These are phyloP conservation scores for Nycticebus coucang DNA, from an alignment of 2,113 vertebrate species.

Conservation along the genomic window DNA sequence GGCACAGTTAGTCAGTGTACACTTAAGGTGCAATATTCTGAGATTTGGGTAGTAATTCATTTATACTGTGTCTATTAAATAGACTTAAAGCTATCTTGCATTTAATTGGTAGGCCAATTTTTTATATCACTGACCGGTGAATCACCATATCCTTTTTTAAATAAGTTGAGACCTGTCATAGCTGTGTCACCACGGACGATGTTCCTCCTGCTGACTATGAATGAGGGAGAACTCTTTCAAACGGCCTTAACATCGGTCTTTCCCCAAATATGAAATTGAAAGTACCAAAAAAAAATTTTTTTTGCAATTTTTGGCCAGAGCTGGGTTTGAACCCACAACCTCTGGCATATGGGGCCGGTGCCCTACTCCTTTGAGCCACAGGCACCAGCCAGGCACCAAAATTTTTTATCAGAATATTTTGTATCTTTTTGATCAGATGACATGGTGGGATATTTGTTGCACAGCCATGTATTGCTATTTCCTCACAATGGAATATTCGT, in stretches of 20 bases:
- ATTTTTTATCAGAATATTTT: not conserved
- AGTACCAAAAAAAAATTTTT: too few species aligned
- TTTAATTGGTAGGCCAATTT: slow-evolving; percentile 72
- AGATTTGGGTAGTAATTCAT: slow-evolving; percentile 70
- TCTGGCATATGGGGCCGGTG: too few species aligned
- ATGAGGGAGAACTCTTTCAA: not conserved
- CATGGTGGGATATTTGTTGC: not conserved
- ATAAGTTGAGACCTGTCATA: not conserved
- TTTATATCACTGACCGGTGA: slow-evolving; percentile 57
- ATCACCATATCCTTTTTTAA: slow-evolving; percentile 44
- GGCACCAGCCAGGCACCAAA: too few species aligned
- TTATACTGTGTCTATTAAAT: slow-evolving; percentile 76
- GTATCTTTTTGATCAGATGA: not conserved
- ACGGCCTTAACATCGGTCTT: not conserved
- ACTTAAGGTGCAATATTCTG: slow-evolving; percentile 64
- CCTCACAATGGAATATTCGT: not conserved
- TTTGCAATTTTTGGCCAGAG: too few species aligned
- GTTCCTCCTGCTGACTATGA: not conserved
- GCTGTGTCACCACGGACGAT: not conserved
- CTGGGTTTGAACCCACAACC: too few species aligned
- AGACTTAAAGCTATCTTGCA: slow-evolving; percentile 68
- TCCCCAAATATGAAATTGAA: not conserved
- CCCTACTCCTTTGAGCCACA: too few species aligned
- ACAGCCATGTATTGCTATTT: not conserved
- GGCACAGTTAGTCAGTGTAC: slow-evolving; percentile 49